Percentiles rank a stretch among this genome's conserved stretches.
phyloP scores from a whole-genome alignment of 2,888 invertebrate species.

The Abrostola tripartita region DNA sequence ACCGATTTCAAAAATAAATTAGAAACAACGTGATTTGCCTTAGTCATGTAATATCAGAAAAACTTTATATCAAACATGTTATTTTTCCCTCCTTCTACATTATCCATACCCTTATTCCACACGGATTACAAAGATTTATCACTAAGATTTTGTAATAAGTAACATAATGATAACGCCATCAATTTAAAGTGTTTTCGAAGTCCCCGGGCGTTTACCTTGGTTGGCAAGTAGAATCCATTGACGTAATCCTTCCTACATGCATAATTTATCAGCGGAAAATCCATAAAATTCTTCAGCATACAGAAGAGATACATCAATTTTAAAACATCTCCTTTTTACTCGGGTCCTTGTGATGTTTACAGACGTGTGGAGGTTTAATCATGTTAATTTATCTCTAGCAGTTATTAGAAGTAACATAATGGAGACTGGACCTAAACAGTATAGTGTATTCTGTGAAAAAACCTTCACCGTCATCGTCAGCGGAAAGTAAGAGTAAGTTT shows the following conservation, averaged over 20 bases:
- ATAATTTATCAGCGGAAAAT: slow-evolving; percentile 30
- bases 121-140: slow-evolving; percentile 20
- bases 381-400: too few species aligned
- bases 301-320: not conserved
- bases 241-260: slow-evolving; percentile 16
- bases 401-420: too few species aligned
- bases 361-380: not conserved
- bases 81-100: not conserved
- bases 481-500: not conserved
- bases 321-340: not conserved
- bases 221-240: slow-evolving; percentile 12
- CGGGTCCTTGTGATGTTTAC: not conserved
- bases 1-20: slow-evolving; percentile 50
- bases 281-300: slow-evolving; percentile 6
- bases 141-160: not conserved
- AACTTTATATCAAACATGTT: slow-evolving; percentile 8
- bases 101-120: not conserved
- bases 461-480: not conserved
- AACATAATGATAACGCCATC: slow-evolving; percentile 24
- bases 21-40: slow-evolving; percentile 34
- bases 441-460: not conserved
- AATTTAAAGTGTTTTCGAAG: slow-evolving; percentile 25
- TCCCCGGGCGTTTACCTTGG: slow-evolving; percentile 5
- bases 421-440: too few species aligned
- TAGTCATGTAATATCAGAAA: slow-evolving; percentile 46